Evolutionary conservation across 2,113 vertebrate species (phyloP).

Genomic region (Notarius quadriscutis): DNA sequence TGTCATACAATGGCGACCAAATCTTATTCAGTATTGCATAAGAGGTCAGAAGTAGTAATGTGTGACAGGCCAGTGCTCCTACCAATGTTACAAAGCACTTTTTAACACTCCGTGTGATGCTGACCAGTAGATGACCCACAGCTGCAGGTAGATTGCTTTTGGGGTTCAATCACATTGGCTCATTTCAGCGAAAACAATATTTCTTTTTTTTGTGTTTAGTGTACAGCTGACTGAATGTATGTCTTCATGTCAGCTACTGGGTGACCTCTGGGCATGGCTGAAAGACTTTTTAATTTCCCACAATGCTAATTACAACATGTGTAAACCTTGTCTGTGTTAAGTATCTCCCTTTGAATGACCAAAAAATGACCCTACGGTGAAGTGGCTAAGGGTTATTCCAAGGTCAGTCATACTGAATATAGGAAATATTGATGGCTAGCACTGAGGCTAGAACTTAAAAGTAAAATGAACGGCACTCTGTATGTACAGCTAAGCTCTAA

Average conservation of each 20-base stretch:
- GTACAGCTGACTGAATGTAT: constrained; percentile 24
- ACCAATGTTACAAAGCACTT: constrained; percentile 16
- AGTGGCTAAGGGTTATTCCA: constrained; percentile 13
- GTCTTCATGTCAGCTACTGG: background rate
- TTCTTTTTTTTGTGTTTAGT: background rate
- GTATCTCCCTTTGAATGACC: constrained; percentile 42
- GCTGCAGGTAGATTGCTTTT: constrained; percentile 7
- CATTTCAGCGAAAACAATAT: constrained; percentile 16
- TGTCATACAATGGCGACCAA: constrained; percentile 16
- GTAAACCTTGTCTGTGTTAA: background rate
- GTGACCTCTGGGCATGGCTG: constrained; percentile 15
- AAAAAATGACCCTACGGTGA: constrained; percentile 27
- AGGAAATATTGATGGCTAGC: background rate
- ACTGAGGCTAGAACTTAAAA: background rate
- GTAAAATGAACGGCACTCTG: too few species aligned
- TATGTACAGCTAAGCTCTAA: background rate
- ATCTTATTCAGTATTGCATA: constrained; percentile 16
- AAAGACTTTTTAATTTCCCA: constrained; percentile 30
- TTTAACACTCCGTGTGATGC: constrained; percentile 4
- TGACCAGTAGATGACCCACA: constrained; percentile 25
- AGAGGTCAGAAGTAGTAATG: constrained; percentile 31
- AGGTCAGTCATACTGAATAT: constrained; percentile 18
- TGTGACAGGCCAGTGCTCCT: constrained; percentile 28
- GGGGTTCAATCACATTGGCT: background rate
- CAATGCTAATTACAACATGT: constrained; percentile 28